Evolutionary conservation across 35 echinoderm and acorn worm species (phyloP).

Genomic region (Acanthaster planci): DNA sequence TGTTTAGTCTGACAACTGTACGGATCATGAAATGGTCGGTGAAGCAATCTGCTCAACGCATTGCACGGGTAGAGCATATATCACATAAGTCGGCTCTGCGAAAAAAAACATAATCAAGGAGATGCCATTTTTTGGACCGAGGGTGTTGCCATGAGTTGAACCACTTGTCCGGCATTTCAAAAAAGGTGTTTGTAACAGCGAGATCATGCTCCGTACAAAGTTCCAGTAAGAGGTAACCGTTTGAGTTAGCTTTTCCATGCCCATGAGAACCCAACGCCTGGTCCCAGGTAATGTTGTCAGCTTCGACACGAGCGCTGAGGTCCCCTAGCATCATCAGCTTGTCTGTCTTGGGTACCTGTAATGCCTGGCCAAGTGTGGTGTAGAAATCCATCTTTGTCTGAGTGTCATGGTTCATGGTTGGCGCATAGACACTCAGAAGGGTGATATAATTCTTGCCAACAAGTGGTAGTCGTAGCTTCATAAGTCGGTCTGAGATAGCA

Average conservation of each 20-base stretch:
- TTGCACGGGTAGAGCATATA: constrained; percentile 23
- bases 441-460: no score
- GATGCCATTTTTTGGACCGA: constrained; percentile 49
- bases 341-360: no score
- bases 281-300: no score
- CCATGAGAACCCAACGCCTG: constrained; percentile 58
- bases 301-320: no score
- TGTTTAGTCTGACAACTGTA: constrained; percentile 11
- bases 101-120: constrained; percentile 65
- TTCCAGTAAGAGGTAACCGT: constrained; percentile 44
- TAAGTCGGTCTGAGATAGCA: no score
- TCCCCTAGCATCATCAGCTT: no score
- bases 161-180: constrained; percentile 46
- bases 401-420: no score
- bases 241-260: constrained; percentile 44
- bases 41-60: constrained; percentile 41
- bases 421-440: no score
- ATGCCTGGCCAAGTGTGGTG: no score
- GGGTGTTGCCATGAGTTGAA: constrained; percentile 58
- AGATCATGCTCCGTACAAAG: constrained; percentile 52
- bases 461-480: no score
- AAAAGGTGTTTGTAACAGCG: constrained; percentile 58
- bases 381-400: no score
- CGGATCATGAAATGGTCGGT: constrained; percentile 54
- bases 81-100: constrained; percentile 18